Evolutionary conservation across 2,797 vertebrate species (phyloP), one percentile per base, ranked within the genome.

Genomic region (Sphenopsis melanotis): DNA sequence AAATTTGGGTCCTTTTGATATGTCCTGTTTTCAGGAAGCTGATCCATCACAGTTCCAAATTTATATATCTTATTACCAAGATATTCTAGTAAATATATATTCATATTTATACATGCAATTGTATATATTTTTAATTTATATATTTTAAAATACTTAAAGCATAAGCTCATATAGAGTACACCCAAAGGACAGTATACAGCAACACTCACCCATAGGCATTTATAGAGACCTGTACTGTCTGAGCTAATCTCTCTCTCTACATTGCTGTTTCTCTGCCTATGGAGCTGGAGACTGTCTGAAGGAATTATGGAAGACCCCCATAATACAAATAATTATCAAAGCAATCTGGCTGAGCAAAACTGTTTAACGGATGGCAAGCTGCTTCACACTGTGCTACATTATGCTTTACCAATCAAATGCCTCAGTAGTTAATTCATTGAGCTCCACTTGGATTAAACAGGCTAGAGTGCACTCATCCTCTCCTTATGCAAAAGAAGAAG

Each of bases 321-420:
- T 89, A 96, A 95, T 68, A 96, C 55, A 95, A 96, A 96, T 91
- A 97, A 96, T 96, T 96, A 97, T 96, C 96, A 94, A 96, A 97
- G 90, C 85, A 97, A 95, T 91, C 88, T 96, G 90, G 87, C 82
- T 94, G 90, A 95, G 71, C 75, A 94, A 94, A 96, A 92, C 91
- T 96, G 29, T 89, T 91, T 96, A 97, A 97, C 70, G 93, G 87
- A 96, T 92, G 87, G 82, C 59, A 96, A 97, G 88, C 75, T 89
- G 81, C 93, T 96, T 97, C 96, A 95, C 94, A 87, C 46, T 94
- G 81, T 90, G 90, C 90, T 95, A 93, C 89, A 64, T 91, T 96
- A 95, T 96, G 96, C 92, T 96, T 97, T 97, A 94, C 72, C 79
- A 94, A 94, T 94, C 93, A 95, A 97, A 96, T 94, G 91, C 57